Percentiles rank a stretch among this genome's conserved stretches.
Evolutionary conservation across 2,113 vertebrate species (phyloP).

Genomic region (Pluvialis apricaria): DNA sequence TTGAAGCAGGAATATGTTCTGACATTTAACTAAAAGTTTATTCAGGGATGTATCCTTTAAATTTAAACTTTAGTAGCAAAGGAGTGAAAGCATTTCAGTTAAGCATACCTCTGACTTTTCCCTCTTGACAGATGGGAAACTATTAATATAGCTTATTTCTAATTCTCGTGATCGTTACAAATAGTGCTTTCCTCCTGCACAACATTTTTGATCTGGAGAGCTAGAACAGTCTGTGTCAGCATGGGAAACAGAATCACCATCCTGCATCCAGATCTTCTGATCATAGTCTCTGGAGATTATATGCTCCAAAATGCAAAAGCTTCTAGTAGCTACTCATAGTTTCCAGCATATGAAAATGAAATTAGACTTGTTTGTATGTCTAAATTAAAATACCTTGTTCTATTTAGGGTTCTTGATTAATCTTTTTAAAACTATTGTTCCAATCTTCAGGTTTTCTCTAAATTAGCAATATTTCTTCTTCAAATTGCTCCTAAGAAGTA

Average conservation of each 20-base stretch:
- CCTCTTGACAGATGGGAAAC: not conserved
- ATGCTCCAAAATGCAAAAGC: not conserved
- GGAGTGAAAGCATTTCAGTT: not conserved
- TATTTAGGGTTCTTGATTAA: not conserved
- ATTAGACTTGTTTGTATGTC: not conserved
- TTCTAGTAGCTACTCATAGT: not conserved
- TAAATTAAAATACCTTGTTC: not conserved
- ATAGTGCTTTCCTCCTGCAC: not conserved
- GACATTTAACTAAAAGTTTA: slow-evolving; percentile 43
- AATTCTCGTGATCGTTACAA: not conserved
- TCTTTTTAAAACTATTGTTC: not conserved
- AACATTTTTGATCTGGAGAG: not conserved
- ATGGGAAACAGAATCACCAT: not conserved
- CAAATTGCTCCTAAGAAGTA: not conserved
- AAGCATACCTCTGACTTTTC: not conserved
- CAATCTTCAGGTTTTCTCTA: not conserved
- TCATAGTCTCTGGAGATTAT: not conserved
- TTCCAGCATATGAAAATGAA: not conserved
- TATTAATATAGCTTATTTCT: not conserved
- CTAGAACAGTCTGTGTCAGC: not conserved
- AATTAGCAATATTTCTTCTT: not conserved
- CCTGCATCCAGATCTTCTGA: not conserved
- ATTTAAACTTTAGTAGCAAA: not conserved
- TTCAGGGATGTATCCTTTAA: not conserved
- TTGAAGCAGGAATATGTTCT: slow-evolving; percentile 42